phyloP scores from a whole-genome alignment of 53 echinoderm and acorn worm species.

The Henricia sp. region DNA sequence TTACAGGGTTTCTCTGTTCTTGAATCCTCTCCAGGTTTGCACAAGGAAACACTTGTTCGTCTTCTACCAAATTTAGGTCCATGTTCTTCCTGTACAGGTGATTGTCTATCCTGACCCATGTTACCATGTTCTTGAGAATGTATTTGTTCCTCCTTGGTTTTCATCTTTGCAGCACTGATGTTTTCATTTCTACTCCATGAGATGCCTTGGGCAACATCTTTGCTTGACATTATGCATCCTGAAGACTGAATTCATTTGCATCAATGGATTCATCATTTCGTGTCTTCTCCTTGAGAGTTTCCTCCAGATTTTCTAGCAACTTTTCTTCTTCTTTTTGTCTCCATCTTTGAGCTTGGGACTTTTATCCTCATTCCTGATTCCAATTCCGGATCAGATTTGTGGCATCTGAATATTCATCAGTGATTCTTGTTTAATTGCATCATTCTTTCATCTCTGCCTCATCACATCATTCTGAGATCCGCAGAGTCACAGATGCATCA shows the following conservation, averaged over 20 bases:
- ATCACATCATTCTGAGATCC: neutral
- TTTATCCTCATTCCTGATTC: conserved; percentile 2
- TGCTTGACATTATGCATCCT: neutral
- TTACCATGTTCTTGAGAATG: neutral
- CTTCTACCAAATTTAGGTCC: neutral
- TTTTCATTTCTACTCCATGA: too few relatives aligned
- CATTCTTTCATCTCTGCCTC: neutral
- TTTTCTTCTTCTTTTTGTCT: neutral
- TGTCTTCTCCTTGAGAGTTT: neutral
- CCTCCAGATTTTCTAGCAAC: neutral
- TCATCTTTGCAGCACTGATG: neutral
- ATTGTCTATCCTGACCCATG: neutral
- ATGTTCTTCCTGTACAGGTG: neutral
- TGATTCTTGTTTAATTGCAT: too few relatives aligned
- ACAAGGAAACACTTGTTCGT: neutral
- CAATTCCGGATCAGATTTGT: neutral
- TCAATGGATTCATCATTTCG: neutral
- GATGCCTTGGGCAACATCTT: too few relatives aligned
- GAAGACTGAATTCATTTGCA: neutral
- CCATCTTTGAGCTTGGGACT: neutral
- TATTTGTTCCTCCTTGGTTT: neutral
- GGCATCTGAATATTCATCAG: neutral
- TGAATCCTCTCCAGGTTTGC: neutral
- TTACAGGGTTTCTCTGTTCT: neutral
- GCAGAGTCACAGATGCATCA: too few relatives aligned